These are phyloP conservation scores for Leuciscus waleckii DNA, from an alignment of 2,797 vertebrate species.

Conservation along the genomic window DNA sequence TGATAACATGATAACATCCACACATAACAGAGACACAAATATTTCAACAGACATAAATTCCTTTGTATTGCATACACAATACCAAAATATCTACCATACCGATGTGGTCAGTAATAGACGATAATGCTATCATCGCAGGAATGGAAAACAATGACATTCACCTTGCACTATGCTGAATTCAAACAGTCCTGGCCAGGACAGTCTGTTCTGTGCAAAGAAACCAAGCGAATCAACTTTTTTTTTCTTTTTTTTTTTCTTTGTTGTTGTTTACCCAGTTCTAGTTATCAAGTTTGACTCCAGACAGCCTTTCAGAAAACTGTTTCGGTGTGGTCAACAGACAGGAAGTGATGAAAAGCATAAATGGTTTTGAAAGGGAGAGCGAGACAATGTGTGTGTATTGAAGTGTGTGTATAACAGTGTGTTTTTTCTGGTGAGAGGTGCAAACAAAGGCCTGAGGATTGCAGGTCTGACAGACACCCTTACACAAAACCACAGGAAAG, in stretches of 20 bases:
- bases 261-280: background rate
- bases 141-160: constrained; percentile 27
- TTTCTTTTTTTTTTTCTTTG: background rate
- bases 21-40: constrained; percentile 10
- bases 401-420: constrained; percentile 30
- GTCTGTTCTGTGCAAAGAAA: background rate
- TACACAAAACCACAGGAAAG: constrained; percentile 79
- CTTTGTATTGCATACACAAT: constrained; percentile 36
- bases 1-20: constrained; percentile 19
- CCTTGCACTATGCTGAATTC: constrained; percentile 13
- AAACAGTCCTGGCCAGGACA: background rate
- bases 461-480: constrained; percentile 66
- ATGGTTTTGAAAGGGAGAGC: constrained; percentile 46
- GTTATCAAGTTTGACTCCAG: constrained; percentile 17
- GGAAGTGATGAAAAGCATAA: constrained; percentile 63
- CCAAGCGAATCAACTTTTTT: background rate
- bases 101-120: background rate
- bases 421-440: constrained; percentile 48
- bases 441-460: constrained; percentile 66
- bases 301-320: constrained; percentile 33
- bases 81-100: constrained; percentile 26
- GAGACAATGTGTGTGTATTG: background rate
- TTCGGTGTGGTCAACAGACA: constrained; percentile 63
- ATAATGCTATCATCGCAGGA: constrained; percentile 26
- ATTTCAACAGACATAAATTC: constrained; percentile 20